Evolutionary conservation across 2,888 invertebrate species (phyloP), one percentile per base, ranked within the genome.

Genomic region (Oxyscelio sp.): DNA sequence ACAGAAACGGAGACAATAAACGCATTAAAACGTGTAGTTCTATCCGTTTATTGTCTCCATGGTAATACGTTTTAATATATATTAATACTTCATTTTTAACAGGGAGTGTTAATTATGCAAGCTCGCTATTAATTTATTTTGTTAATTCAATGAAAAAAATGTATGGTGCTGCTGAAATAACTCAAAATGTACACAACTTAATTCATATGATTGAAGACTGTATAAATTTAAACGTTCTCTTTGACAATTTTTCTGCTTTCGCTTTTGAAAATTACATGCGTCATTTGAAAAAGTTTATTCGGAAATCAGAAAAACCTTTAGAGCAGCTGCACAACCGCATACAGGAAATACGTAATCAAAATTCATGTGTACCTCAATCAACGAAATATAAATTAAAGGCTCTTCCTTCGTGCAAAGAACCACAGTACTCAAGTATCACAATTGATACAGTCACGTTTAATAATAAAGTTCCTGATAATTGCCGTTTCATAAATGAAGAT

Each of bases 161-260:
- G 3, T 83, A 83, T 58, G 83, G 83, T 13, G n/a, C 52, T n/a
- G 13, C 63, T n/a, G 68, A 79, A 15, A 71, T 83, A 11, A 54
- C 79, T 8, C 61, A 59, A 40, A 85, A 85, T 68, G 27, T 83
- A 1, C 85, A 85, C 38, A 73, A 66, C n/a, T 75, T 85, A 17
- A 4, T 48, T 38, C 85, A 83, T 38, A 1, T 85, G 1, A 66
- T 45, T 13, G 66, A 85, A 11, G 73, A 85, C 15, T 22, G 40
- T 27, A 13, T 19, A 45, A n/a, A 71, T 48, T 48, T 73, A 19
- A 38, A 48, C 19, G 21, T 45, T n/a, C 56, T n/a, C 8, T 15
- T 83, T 24, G 73, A 78, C 13, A 19, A 38, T 15, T 83, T 73
- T 48, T 71, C 71, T 24, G 66, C 61, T 9, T 83, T 83, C 13